Percentiles rank a stretch among this genome's conserved stretches.
Conservation (phyloP, 2,888 invertebrate genomes). For the Cyclophora punctaria region DNA sequence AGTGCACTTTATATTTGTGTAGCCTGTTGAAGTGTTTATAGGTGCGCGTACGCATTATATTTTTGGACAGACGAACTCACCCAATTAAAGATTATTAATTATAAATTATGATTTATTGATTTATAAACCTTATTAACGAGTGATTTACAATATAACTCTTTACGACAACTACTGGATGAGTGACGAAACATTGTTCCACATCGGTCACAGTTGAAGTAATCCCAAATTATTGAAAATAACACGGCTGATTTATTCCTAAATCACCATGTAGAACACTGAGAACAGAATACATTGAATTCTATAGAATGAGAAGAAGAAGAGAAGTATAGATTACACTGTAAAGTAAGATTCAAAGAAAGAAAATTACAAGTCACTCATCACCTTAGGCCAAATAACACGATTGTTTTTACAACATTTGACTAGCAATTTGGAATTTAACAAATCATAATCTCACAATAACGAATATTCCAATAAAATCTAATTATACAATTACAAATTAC, state of each 20-base stretch:
- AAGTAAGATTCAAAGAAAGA: too few relatives aligned
- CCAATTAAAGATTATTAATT: slow-evolving; percentile 55
- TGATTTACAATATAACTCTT: too few relatives aligned
- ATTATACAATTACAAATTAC: background rate
- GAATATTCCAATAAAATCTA: background rate
- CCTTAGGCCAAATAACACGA: too few relatives aligned
- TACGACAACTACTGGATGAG: too few relatives aligned
- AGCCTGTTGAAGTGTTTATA: slow-evolving; percentile 58
- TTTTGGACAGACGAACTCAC: slow-evolving; percentile 65
- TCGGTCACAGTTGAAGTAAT: background rate
- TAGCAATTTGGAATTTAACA: background rate
- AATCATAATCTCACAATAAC: background rate
- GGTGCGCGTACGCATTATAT: slow-evolving; percentile 59
- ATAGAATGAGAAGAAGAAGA: too few relatives aligned
- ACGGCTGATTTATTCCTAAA: too few relatives aligned
- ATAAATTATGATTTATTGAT: slow-evolving; percentile 38
- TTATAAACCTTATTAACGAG: slow-evolving; percentile 11
- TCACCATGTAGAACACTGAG: too few relatives aligned
- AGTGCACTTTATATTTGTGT: slow-evolving; percentile 58
- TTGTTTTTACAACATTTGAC: background rate
- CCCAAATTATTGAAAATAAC: background rate
- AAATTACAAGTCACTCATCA: too few relatives aligned
- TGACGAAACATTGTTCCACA: too few relatives aligned
- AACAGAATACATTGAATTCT: too few relatives aligned
- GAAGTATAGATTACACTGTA: too few relatives aligned